A percentile compares a stretch with the other conserved stretches of the same genome.
These are phyloP conservation scores for Scaptomyza parva DNA, from an alignment of 2,888 invertebrate species.

Conservation along the genomic window DNA sequence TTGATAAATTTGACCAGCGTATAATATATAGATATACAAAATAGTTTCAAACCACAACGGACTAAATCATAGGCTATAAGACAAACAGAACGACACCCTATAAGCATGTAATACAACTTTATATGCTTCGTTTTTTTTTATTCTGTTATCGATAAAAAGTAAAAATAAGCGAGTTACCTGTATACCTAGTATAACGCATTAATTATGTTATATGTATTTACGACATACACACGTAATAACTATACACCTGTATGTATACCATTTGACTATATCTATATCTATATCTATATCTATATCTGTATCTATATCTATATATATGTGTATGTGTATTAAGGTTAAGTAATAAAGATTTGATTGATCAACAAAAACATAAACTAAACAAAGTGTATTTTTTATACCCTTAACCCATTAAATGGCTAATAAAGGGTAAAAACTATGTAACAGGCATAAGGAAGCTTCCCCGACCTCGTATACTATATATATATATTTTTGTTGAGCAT, in stretches of 20 bases:
- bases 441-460: too few species aligned
- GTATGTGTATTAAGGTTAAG: constrained; percentile 30
- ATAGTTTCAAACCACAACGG: constrained; percentile 20
- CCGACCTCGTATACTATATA: too few species aligned
- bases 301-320: too few species aligned
- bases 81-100: too few species aligned
- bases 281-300: too few species aligned
- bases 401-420: too few species aligned
- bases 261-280: constrained; percentile 13
- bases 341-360: constrained; percentile 56
- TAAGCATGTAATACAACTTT: constrained; percentile 1
- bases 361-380: constrained; percentile 4
- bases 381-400: too few species aligned
- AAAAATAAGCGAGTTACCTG: constrained; percentile 48
- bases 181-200: constrained; percentile 25
- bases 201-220: constrained; percentile 35
- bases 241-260: constrained; percentile 5
- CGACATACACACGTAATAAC: not conserved
- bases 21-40: not conserved
- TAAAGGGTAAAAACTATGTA: too few species aligned
- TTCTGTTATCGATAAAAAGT: constrained; percentile 32
- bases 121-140: constrained; percentile 31
- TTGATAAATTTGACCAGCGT: constrained; percentile 18
- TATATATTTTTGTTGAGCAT: too few species aligned
- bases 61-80: constrained; percentile 20